Evolutionary conservation across 2,888 invertebrate species (phyloP), one percentile per base, ranked within the genome.

Genomic region (Ennomos quercinarius): DNA sequence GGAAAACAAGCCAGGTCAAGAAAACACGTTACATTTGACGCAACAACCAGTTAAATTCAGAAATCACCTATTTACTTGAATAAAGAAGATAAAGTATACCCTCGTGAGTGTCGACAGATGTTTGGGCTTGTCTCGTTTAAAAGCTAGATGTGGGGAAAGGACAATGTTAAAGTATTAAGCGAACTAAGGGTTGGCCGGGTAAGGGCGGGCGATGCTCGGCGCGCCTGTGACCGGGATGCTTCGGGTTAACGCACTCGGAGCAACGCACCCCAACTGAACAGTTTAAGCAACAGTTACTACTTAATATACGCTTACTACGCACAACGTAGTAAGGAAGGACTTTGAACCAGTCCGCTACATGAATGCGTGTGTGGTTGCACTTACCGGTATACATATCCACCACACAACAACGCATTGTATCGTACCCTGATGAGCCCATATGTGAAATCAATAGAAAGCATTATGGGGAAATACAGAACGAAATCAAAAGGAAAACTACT

Each of bases 141-240:
- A 73, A 70, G 73, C 73, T 61, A 60, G 66, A 66, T 61, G 68
- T 71, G 76, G 78, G 81, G 77, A 76, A 75, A 80, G 81, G 79
- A 78, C 80, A 71, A 80, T 79, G 81, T 80, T 72, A 71, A 75
- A 72, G 71, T 78, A 80, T 2, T 1, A 1, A 81, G 76, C 73
- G 77, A 71, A 61, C 72, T 67, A 72, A 76, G 79, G 79, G 79
- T 77, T 76, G 73, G 68, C 73, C 63, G 77, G 75, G 77, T 72
- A 75, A 78, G 80, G 78, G 78, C 76, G 75, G 70, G 59, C 68
- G 58, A 57, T 59, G 60, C 63, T 59, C 66, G 64, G 61, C 68
- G 68, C 61, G 72, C 51, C 74, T 70, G 54, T 68, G 76, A 70
- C 72, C 73, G 70, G 72, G 72, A 67, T 63, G 57, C 17, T 63